Evolutionary conservation across 2,888 invertebrate genomes (phyloP).

Genomic region (Apoderus coryli): DNA sequence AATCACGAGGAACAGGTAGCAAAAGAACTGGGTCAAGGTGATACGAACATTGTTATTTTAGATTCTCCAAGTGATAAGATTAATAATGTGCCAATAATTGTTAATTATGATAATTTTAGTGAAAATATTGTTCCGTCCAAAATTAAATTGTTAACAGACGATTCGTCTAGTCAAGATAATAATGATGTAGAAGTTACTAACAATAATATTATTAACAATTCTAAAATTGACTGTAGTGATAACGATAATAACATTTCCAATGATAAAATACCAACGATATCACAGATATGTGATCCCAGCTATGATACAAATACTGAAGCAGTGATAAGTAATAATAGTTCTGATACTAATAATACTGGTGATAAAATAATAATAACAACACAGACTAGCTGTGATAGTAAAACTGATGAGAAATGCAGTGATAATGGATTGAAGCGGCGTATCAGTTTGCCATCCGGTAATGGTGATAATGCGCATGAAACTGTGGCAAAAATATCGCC

Average conservation of each 20-base stretch:
- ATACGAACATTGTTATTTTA: too few relatives aligned
- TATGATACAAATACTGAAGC: constrained; percentile 24
- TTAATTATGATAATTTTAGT: constrained; percentile 35
- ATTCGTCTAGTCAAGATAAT: constrained; percentile 22
- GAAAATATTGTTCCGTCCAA: constrained; percentile 36
- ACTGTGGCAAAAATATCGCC: constrained; percentile 40
- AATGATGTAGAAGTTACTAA: constrained; percentile 19
- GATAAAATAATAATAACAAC: too few relatives aligned
- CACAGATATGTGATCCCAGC: constrained; percentile 59
- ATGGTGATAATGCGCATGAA: constrained; percentile 27
- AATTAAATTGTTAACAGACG: constrained; percentile 30
- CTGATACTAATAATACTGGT: too few relatives aligned
- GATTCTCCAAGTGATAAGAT: constrained; percentile 21
- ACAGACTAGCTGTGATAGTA: constrained; percentile 13
- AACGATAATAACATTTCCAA: constrained; percentile 28
- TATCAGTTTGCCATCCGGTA: constrained; percentile 42
- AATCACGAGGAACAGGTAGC: constrained; percentile 13
- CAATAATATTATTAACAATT: too few relatives aligned
- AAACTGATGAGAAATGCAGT: constrained; percentile 14
- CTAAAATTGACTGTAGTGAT: constrained; percentile 9
- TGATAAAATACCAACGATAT: constrained; percentile 52
- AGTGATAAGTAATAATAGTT: constrained; percentile 19
- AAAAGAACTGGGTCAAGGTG: constrained; percentile 17
- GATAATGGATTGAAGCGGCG: constrained; percentile 31
- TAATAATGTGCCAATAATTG: constrained; percentile 30